Conservation (phyloP, 2,888 invertebrate species). For the Dermolepida albohirtum region DNA sequence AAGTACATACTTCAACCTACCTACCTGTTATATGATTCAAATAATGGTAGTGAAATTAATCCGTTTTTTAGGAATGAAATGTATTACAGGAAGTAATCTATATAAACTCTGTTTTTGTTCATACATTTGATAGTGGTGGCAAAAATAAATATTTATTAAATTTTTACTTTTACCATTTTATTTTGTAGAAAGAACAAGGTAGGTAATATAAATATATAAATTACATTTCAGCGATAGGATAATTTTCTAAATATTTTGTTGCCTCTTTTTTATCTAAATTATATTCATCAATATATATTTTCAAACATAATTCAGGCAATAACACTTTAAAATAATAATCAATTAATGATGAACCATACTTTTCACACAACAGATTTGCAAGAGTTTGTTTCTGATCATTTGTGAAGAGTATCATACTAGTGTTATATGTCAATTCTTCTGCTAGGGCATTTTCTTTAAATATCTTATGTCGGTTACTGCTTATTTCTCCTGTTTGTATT, state of each 20-base stretch:
- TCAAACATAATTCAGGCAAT: constrained; percentile 58
- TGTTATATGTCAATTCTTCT: constrained; percentile 52
- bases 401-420: constrained; percentile 56
- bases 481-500: constrained; percentile 42
- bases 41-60: too few species aligned
- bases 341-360: constrained; percentile 47
- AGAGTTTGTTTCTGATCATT: constrained; percentile 55
- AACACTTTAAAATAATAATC: constrained; percentile 59
- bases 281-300: constrained; percentile 58
- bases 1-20: too few species aligned
- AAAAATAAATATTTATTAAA: too few species aligned
- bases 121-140: too few species aligned
- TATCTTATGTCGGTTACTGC: constrained; percentile 43
- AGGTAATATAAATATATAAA: too few species aligned
- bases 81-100: too few species aligned
- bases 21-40: too few species aligned
- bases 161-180: too few species aligned
- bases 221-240: constrained; percentile 1
- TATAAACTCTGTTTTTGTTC: too few species aligned
- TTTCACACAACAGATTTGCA: constrained; percentile 50
- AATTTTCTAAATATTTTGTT: constrained; percentile 20
- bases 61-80: too few species aligned
- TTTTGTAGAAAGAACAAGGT: too few species aligned
- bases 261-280: constrained; percentile 53
- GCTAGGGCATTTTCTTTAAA: constrained; percentile 28